Evolutionary conservation across 1,140 invertebrate genomes (phyloP).

Genomic region (Drosophila repleta): DNA sequence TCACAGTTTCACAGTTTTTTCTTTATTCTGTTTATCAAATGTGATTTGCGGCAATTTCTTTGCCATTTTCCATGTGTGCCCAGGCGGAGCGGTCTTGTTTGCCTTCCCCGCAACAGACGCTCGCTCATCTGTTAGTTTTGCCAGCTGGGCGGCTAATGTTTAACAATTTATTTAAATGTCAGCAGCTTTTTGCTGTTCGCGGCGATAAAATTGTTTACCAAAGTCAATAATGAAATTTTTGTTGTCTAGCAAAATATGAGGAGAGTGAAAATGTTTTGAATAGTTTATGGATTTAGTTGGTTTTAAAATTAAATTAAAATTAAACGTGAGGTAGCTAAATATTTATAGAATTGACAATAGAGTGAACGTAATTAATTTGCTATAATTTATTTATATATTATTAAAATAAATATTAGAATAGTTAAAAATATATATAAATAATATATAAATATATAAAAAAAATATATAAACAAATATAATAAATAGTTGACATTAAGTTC

Average conservation of each 20-base stretch:
- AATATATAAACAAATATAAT: too few relatives aligned
- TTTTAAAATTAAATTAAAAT: not conserved
- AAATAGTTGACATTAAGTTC: too few relatives aligned
- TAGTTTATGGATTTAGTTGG: not conserved
- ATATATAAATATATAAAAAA: too few relatives aligned
- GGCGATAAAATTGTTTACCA: slow-evolving; percentile 32
- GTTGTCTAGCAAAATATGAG: slow-evolving; percentile 5
- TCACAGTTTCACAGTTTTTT: slow-evolving; percentile 54
- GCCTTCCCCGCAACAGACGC: not conserved
- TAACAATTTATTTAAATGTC: slow-evolving; percentile 80
- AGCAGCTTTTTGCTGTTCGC: slow-evolving; percentile 53
- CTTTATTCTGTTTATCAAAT: slow-evolving; percentile 77
- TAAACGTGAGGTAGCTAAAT: not conserved
- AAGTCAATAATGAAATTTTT: not conserved
- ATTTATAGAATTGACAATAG: too few relatives aligned
- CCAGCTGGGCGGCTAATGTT: slow-evolving; percentile 64
- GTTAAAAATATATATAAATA: too few relatives aligned
- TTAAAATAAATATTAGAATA: too few relatives aligned
- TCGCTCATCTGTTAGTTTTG: slow-evolving; percentile 68
- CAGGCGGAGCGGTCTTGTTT: slow-evolving; percentile 38
- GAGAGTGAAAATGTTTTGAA: not conserved
- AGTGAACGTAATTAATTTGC: too few relatives aligned
- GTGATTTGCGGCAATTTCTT: slow-evolving; percentile 80
- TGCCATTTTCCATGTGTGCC: slow-evolving; percentile 74
- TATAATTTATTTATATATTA: too few relatives aligned